phyloP scores from a whole-genome alignment of 64 coral and sea anemone species.

The Anthopleura sola region DNA sequence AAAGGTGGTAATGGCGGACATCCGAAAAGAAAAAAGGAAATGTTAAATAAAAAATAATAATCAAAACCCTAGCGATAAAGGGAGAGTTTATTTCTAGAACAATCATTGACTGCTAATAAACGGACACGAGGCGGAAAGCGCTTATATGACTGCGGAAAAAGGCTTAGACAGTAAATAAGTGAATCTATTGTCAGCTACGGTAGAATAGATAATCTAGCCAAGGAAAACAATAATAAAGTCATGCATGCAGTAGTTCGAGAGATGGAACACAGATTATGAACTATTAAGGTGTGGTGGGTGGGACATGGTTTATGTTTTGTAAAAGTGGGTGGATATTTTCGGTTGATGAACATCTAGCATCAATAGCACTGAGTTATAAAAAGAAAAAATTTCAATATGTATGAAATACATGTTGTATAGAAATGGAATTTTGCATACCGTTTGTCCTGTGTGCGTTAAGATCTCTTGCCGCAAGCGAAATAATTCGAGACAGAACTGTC shows the following conservation, averaged over 20 bases:
- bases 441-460: background rate
- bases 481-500: background rate
- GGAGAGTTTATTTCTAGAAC: background rate
- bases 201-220: no score
- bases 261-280: background rate
- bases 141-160: background rate
- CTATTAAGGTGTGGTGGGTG: background rate
- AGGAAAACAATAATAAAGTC: background rate
- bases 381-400: no score
- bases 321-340: no score
- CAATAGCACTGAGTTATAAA: no score
- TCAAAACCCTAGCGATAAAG: background rate
- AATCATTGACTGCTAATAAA: background rate
- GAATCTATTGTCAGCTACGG: background rate
- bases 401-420: no score
- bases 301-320: background rate
- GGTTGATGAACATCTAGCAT: no score
- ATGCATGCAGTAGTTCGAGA: background rate
- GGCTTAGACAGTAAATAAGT: background rate
- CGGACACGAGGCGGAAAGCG: background rate
- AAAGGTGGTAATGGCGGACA: background rate
- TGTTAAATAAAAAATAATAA: background rate
- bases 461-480: background rate
- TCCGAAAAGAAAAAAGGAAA: background rate
- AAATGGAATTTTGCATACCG: background rate